Evolutionary conservation across 2,113 vertebrate genomes (phyloP), one percentile per base, ranked within the genome.

Genomic region (Anarrhichthys ocellatus): DNA sequence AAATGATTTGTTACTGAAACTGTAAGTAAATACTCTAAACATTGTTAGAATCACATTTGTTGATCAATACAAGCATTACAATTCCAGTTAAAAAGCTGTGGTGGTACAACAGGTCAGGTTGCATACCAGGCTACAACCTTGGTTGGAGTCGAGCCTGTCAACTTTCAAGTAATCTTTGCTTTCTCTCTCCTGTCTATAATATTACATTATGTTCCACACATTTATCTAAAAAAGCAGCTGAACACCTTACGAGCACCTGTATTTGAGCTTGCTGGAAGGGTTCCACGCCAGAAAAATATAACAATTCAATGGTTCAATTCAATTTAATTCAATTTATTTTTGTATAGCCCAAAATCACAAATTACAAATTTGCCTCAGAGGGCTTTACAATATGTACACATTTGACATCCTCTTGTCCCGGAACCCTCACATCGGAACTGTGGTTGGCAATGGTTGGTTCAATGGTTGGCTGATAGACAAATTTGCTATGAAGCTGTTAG

Each of bases 61-160:
- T 32, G 14, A 32, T 42, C 73, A 62, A 40, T 5, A 64, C 32
- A 71, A 18, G 3, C 44, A 72, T 34, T 54, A 13, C 5, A 34
- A 48, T 52, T 27, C 9, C 8, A 80, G 0, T 22, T 5, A 5
- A 46, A 56, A 38, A 66, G 18, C 24, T 66, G 22, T 27, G n/a
- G 27, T 62, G 34, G 65, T 36, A 82, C 65, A 72, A 67, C 70
- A 75, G 27, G 70, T 65, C 50, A 65, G 29, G 18, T 54, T 56
- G 5, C 32, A 62, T 36, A 22, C 34, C 4, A 27, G 3, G 17
- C 42, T 20, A 4, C 18, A 42, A 27, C 59, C n/a, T 10, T 8
- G 29, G 48, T 32, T 77, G 13, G 6, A 34, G 29, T 64, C 18
- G 1, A 59, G 11, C 8, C 22, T 18, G 24, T 8, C 9, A 36